Percentiles rank a stretch among this genome's conserved stretches.
Conservation (phyloP, 2,113 vertebrate genomes). For the Vidua chalybeata region DNA sequence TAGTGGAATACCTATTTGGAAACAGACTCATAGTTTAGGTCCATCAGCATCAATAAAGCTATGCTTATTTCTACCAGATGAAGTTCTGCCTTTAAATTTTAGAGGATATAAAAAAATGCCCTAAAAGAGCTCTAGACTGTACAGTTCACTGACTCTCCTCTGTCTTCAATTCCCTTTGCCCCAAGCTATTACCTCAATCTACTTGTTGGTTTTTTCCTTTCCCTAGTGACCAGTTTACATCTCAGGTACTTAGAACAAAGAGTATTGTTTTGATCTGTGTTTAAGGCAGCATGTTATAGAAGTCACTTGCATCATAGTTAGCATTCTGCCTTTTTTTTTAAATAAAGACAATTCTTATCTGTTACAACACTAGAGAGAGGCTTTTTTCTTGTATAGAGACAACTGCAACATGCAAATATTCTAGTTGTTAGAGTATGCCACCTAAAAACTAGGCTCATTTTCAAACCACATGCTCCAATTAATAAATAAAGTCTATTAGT, state of each 20-base stretch:
- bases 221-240: background rate
- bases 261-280: slow-evolving; percentile 2
- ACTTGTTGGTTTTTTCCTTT: background rate
- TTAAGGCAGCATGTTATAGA: slow-evolving; percentile 24
- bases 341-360: background rate
- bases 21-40: background rate
- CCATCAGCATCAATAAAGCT: background rate
- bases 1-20: background rate
- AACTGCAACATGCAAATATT: slow-evolving; percentile 14
- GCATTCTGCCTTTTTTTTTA: background rate
- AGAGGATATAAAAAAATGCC: background rate
- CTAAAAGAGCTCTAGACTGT: background rate
- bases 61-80: background rate
- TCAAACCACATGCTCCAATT: slow-evolving; percentile 7
- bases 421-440: background rate
- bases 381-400: background rate
- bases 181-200: slow-evolving; percentile 28
- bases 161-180: slow-evolving; percentile 26
- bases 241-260: slow-evolving; percentile 24
- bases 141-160: background rate
- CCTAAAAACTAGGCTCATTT: slow-evolving; percentile 27
- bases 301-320: background rate
- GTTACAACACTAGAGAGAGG: background rate
- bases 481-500: slow-evolving; percentile 52
- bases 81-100: background rate